Evolutionary conservation across 2,113 vertebrate species (phyloP).

Genomic region (Scatophagus argus): DNA sequence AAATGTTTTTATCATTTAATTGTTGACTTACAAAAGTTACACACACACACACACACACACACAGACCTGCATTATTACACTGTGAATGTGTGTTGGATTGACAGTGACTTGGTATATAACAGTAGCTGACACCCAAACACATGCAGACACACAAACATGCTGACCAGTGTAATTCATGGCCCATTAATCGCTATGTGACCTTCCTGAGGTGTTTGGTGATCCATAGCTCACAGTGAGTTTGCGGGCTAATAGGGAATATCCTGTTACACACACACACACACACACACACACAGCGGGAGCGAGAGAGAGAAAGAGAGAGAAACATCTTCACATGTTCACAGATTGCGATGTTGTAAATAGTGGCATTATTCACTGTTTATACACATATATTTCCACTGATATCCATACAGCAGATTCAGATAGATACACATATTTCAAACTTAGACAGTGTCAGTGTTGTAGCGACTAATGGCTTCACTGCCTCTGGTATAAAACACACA

Average conservation of each 20-base stretch:
- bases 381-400: slow-evolving; percentile 16
- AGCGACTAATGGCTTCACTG: slow-evolving; percentile 53
- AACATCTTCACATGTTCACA: slow-evolving; percentile 11
- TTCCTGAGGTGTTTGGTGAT: slow-evolving; percentile 29
- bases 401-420: background rate
- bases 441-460: slow-evolving; percentile 22
- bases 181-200: slow-evolving; percentile 52
- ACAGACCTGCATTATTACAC: background rate
- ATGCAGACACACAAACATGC: slow-evolving; percentile 2
- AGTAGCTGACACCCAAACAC: background rate
- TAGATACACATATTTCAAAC: background rate
- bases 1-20: background rate
- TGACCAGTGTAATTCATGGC: slow-evolving; percentile 11
- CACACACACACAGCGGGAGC: slow-evolving; percentile 12
- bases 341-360: slow-evolving; percentile 6
- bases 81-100: slow-evolving; percentile 3
- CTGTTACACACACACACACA: slow-evolving; percentile 1
- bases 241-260: slow-evolving; percentile 32
- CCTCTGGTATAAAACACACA: slow-evolving; percentile 1
- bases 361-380: slow-evolving; percentile 19
- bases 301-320: no score
- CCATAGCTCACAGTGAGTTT: slow-evolving; percentile 37
- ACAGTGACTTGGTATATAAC: background rate
- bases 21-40: background rate
- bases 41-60: background rate